Conservation (phyloP, 1,140 invertebrate species). For the Euwallacea similis region DNA sequence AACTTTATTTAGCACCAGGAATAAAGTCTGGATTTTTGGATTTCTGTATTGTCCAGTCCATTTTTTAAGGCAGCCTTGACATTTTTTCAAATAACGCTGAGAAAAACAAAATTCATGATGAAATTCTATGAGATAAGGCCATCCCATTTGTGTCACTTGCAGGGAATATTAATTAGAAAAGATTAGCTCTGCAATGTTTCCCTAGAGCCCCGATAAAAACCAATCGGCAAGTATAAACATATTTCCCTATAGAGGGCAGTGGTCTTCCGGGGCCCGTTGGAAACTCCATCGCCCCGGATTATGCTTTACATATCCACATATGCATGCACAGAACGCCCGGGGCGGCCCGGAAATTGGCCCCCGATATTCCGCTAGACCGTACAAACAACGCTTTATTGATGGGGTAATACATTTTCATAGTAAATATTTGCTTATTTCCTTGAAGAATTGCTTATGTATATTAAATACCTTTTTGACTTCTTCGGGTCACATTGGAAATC, state of each 20-base stretch:
- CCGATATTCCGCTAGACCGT: constrained; percentile 27
- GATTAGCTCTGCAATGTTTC: too few species aligned
- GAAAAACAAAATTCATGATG: too few species aligned
- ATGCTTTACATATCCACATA: constrained; percentile 21
- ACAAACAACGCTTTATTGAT: constrained; percentile 26
- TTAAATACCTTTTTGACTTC: neutral
- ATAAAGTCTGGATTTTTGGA: too few species aligned
- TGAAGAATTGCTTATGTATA: constrained; percentile 16
- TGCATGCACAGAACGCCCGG: constrained; percentile 11
- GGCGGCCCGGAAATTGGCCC: constrained; percentile 20
- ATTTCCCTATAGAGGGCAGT: constrained; percentile 11
- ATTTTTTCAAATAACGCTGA: too few species aligned
- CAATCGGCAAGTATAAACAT: constrained; percentile 19
- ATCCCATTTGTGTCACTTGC: too few species aligned
- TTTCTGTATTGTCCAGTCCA: too few species aligned
- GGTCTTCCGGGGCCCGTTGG: constrained; percentile 20
- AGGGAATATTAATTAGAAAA: too few species aligned
- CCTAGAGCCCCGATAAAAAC: constrained; percentile 5
- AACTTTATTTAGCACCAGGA: too few species aligned
- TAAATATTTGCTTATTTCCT: constrained; percentile 25
- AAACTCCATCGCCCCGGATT: constrained; percentile 21
- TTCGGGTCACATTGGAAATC: too few species aligned
- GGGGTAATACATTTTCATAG: constrained; percentile 28
- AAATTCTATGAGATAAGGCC: too few species aligned
- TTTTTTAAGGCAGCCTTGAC: too few species aligned